Evolutionary conservation across 2,888 invertebrate genomes (phyloP).

Genomic region (Hanleya hanleyi): DNA sequence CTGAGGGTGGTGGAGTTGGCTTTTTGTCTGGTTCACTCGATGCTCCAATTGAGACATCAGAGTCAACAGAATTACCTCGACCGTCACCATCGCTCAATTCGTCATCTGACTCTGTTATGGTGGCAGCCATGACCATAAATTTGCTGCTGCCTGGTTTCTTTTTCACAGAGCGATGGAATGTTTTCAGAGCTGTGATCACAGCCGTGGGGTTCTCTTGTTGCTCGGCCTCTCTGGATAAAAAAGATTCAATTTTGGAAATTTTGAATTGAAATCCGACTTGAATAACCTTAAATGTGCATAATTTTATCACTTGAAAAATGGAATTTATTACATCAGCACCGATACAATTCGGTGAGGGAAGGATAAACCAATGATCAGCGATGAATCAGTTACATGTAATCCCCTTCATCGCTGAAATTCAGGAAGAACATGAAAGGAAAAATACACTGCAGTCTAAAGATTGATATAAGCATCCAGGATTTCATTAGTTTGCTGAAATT

Average conservation of each 20-base stretch:
- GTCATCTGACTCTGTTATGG: constrained; percentile 55
- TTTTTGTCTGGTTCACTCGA: constrained; percentile 2
- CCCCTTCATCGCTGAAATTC: too few species aligned
- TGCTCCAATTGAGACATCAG: constrained; percentile 13
- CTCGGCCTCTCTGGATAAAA: constrained; percentile 77
- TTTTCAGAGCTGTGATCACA: constrained; percentile 91
- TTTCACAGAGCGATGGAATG: constrained; percentile 79
- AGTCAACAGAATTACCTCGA: constrained; percentile 8
- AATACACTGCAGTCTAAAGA: too few species aligned
- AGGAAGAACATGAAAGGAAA: too few species aligned
- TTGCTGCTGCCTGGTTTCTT: constrained; percentile 43
- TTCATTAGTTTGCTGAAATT: too few species aligned
- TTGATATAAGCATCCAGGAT: too few species aligned
- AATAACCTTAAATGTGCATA: not conserved
- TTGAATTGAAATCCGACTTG: too few species aligned
- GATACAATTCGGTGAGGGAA: too few species aligned
- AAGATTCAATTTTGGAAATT: not conserved
- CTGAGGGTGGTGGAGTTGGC: not conserved
- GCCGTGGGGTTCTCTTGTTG: constrained; percentile 92
- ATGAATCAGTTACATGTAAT: too few species aligned
- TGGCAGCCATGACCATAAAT: constrained; percentile 44
- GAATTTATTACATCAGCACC: too few species aligned
- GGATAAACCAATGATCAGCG: too few species aligned
- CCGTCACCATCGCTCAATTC: constrained; percentile 40
- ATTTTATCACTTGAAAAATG: not conserved